Conservation (phyloP, 1,140 invertebrate species). For the Tetramorium simillimum region DNA sequence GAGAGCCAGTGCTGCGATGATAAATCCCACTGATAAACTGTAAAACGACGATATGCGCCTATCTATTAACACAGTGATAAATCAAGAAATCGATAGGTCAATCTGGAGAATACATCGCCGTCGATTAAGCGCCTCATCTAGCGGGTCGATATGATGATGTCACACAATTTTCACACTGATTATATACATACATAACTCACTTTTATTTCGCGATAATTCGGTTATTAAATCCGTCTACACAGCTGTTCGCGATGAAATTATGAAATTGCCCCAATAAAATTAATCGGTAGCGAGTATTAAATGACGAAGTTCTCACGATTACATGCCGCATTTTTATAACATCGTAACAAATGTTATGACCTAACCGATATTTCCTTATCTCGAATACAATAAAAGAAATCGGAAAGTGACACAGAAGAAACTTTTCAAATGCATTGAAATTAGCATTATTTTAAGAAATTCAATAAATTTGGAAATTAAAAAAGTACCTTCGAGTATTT, state of each 20-base stretch:
- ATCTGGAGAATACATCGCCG: neutral
- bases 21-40: neutral
- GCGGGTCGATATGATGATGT: neutral
- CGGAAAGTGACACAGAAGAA: neutral
- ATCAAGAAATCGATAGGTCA: conserved; percentile 13
- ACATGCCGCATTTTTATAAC: neutral
- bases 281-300: neutral
- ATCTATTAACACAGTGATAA: conserved; percentile 20
- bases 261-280: conserved; percentile 1
- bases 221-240: neutral
- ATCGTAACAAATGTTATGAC: neutral
- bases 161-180: neutral
- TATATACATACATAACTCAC: neutral
- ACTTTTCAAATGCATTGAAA: neutral
- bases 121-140: neutral
- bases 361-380: neutral
- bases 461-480: neutral
- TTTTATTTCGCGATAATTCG: conserved; percentile 33
- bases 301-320: neutral
- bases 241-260: neutral
- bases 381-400: neutral
- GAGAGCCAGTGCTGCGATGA: neutral
- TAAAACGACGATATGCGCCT: neutral
- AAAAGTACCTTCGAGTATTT: neutral
- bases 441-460: neutral